A percentile compares a stretch with the other conserved stretches of the same genome.
Evolutionary conservation across 2,888 invertebrate species (phyloP).

Genomic region (Aphidoletes aphidimyza): DNA sequence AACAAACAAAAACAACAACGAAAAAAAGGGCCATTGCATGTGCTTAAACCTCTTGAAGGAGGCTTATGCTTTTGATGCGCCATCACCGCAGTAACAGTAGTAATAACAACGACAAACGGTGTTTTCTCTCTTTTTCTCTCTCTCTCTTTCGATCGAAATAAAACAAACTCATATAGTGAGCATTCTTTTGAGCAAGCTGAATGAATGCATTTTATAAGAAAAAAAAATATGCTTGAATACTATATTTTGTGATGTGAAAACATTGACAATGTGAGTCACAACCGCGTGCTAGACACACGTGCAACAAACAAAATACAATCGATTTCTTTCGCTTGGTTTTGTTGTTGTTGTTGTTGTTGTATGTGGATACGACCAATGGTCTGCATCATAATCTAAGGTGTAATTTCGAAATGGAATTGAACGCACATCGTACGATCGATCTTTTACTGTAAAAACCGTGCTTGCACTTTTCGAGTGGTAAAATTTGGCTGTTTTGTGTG

Average conservation of each 20-base stretch:
- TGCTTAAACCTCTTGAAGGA: not conserved
- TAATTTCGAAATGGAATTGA: too few relatives aligned
- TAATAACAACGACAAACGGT: too few relatives aligned
- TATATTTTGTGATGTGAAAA: not conserved
- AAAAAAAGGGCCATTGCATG: too few relatives aligned
- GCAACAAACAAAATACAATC: not conserved
- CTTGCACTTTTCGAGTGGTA: not conserved
- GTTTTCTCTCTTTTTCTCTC: too few relatives aligned
- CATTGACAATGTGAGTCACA: conserved; percentile 12
- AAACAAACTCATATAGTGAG: not conserved
- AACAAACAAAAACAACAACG: too few relatives aligned
- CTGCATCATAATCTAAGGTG: too few relatives aligned
- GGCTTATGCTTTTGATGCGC: conserved; percentile 3
- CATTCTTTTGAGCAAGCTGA: conserved; percentile 23
- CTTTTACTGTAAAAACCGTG: too few relatives aligned
- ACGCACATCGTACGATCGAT: too few relatives aligned
- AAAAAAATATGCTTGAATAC: not conserved
- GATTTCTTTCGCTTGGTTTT: not conserved
- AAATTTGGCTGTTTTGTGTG: not conserved
- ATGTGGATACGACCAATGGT: too few relatives aligned
- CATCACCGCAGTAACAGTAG: too few relatives aligned
- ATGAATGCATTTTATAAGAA: not conserved
- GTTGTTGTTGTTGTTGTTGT: too few relatives aligned
- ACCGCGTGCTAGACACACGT: conserved; percentile 26
- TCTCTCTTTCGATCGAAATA: too few relatives aligned